Evolutionary conservation across 2,113 vertebrate genomes (phyloP), one percentile per base, ranked within the genome.

Genomic region (Paratilapia polleni): DNA sequence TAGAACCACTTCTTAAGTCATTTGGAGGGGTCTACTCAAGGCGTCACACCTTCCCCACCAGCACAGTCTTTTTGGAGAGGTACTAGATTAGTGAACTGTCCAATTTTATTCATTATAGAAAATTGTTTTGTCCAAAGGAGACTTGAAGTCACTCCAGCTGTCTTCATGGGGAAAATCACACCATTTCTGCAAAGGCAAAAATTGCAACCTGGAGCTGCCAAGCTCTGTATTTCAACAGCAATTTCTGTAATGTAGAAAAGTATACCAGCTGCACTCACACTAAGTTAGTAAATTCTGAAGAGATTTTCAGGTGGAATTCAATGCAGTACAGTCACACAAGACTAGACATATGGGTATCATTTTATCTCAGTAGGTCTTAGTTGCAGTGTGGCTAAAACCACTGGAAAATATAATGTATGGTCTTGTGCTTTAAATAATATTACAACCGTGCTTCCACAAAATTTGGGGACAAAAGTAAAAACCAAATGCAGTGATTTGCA

Each of bases 1-100:
- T 91, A 85, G 86, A 85, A 49, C 70, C 90, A 80, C 90, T 93
- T 87, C 88, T 93, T 91, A 85, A 94, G 81, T 86, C 87, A 94
- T 92, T 93, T 90, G 77, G 79, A 89, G 77, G 61, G 63, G 83
- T 92, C 82, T 63, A 77, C 86, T 77, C 78, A 88, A 85, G 77
- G 73, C 74, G 24, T 70, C 74, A 24, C 80, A 78, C 59, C 57
- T 80, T 70, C 84, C 59, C 74, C 63, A 70, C 80, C 75, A 56
- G 24, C 4, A 20, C 73, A 9, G 52, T 70, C 63, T 78, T 78
- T 82, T 60, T 63, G 22, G 63, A 89, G 59, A 84, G 79, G 31
- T 80, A 79, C 89, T 79, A 77, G 86, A 89, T 90, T 88, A 92
- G 75, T 5, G 4, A 79, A 78, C 78, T 38, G 63, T 36, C 31